Evolutionary conservation across 2,797 vertebrate species (phyloP).

Genomic region (Graptemys geographica): DNA sequence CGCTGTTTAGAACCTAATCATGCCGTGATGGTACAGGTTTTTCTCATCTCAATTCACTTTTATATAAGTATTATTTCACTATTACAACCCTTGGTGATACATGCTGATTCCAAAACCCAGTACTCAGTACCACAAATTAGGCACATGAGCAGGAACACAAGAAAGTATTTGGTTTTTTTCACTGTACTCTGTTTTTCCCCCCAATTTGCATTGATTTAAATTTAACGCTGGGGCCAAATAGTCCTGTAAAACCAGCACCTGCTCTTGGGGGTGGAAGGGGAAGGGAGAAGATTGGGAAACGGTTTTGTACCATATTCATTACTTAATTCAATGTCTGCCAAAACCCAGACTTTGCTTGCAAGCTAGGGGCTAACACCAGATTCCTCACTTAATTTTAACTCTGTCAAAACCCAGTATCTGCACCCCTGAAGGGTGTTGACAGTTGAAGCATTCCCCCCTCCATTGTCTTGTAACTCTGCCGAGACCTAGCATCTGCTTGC

Average conservation of each 20-base stretch:
- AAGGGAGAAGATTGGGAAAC: background rate
- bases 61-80: background rate
- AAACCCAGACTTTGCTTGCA: slow-evolving; percentile 37
- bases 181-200: background rate
- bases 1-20: background rate
- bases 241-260: background rate
- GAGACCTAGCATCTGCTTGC: slow-evolving; percentile 72
- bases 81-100: background rate
- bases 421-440: slow-evolving; percentile 69
- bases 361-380: slow-evolving; percentile 22
- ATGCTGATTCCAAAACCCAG: background rate
- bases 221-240: background rate
- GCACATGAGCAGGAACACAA: background rate
- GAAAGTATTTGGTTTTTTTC: background rate
- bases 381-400: slow-evolving; percentile 44
- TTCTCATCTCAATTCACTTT: background rate
- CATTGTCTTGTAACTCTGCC: slow-evolving; percentile 69
- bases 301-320: background rate
- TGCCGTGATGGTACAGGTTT: background rate
- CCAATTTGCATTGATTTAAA: background rate
- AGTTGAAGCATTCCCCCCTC: slow-evolving; percentile 57
- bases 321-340: slow-evolving; percentile 37
- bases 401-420: slow-evolving; percentile 69
- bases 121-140: background rate
- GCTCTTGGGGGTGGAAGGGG: background rate